A percentile compares a stretch with the other conserved stretches of the same genome.
Conservation (phyloP, 2,797 vertebrate species). For the Eurystomus glaucurus region DNA sequence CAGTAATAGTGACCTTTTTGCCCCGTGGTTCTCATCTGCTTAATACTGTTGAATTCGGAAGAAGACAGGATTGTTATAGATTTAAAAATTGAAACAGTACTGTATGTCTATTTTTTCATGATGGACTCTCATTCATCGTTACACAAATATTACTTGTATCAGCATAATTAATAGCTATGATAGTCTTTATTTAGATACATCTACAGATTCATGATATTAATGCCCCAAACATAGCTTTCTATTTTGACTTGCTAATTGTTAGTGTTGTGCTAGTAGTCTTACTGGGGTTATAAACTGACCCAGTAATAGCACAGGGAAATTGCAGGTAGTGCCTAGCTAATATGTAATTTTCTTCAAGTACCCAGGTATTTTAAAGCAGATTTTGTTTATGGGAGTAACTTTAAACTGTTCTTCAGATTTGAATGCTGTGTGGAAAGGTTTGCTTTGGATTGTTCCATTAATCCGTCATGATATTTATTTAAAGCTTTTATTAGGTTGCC, state of each 20-base stretch:
- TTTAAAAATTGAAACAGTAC: background rate
- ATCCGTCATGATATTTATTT: background rate
- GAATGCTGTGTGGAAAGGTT: background rate
- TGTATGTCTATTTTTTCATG: background rate
- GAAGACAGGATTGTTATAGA: background rate
- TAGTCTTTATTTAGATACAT: background rate
- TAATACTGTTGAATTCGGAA: background rate
- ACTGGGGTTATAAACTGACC: background rate
- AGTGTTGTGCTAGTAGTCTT: background rate
- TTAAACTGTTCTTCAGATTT: background rate
- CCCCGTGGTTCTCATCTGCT: background rate
- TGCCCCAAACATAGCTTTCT: background rate
- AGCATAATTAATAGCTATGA: background rate
- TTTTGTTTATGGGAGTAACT: background rate
- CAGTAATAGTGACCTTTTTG: background rate
- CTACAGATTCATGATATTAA: background rate
- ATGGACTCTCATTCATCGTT: background rate
- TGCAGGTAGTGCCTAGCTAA: background rate
- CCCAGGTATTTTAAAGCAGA: background rate
- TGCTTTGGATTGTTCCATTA: background rate
- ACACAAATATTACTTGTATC: background rate
- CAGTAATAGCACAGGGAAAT: background rate
- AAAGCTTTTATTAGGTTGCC: background rate
- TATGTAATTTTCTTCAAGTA: background rate
- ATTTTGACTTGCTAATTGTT: slow-evolving; percentile 6